A percentile compares a stretch with the other conserved stretches of the same genome.
phyloP scores from a whole-genome alignment of 2,113 vertebrate genomes.

The Chroicocephalus ridibundus region DNA sequence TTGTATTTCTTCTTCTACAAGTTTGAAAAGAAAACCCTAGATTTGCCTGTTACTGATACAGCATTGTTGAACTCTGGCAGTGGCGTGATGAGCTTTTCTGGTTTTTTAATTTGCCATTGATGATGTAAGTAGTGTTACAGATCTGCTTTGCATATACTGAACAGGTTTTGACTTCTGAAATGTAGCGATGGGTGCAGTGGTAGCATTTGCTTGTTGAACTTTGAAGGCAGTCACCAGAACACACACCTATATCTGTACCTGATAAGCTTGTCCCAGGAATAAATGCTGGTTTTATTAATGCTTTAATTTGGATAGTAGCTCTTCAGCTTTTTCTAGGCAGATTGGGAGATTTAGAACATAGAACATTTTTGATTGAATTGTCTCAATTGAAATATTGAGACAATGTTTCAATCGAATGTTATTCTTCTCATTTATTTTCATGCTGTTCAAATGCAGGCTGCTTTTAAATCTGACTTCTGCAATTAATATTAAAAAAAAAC shows the following conservation, averaged over 20 bases:
- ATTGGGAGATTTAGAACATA: not conserved
- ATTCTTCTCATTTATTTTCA: not conserved
- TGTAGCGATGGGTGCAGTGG: not conserved
- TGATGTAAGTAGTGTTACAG: not conserved
- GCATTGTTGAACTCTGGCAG: not conserved
- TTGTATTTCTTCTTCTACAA: slow-evolving; percentile 32
- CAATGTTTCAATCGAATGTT: not conserved
- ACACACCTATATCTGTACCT: not conserved
- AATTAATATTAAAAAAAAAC: not conserved
- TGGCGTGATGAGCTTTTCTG: not conserved
- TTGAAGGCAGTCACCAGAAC: not conserved
- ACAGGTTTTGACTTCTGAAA: not conserved
- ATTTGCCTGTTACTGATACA: not conserved
- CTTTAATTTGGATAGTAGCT: slow-evolving; percentile 14
- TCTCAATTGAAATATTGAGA: not conserved
- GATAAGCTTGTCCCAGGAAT: not conserved
- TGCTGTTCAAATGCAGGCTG: not conserved
- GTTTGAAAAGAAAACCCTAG: not conserved
- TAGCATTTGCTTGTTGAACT: not conserved
- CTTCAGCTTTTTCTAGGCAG: slow-evolving; percentile 1
- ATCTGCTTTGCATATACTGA: not conserved
- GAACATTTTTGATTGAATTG: not conserved
- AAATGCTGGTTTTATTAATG: slow-evolving; percentile 8
- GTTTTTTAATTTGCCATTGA: not conserved
- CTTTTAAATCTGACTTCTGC: not conserved